Evolutionary conservation across 2,113 vertebrate genomes (phyloP), one percentile per base, ranked within the genome.

Genomic region (Lynx canadensis): DNA sequence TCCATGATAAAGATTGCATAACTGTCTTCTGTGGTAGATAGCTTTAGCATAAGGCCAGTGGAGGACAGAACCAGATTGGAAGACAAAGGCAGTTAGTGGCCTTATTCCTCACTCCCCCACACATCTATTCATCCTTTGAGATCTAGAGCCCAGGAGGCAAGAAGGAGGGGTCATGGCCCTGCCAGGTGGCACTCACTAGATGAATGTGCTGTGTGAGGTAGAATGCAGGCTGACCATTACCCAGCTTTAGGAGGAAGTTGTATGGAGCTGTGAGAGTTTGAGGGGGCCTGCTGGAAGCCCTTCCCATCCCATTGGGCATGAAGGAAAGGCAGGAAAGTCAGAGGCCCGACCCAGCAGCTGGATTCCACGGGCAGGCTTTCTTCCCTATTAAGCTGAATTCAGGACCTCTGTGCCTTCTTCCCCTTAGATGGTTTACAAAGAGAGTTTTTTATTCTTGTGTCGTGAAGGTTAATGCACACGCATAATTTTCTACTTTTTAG

Each of bases 11-110:
- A 71, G 19, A 18, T 85, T 74, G 4, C 5, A 21, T 69, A 89
- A 45, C 60, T 89, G 13, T 86, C 14, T 74, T 96, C 2, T 5
- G 0, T 80, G 36, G 68, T 90, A 87, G 78, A 52, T n/a, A 68
- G n/a, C 93, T 95, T 96, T 76, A 74, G 57, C 9, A 21, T 83
- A 74, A 95, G 55, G 31, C 50, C 55, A 87, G n/a, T 45, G 76
- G 82, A 29, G 55, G 48, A 31, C 12, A 92, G 68, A 91, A 68
- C 10, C 16, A 85, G 83, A 89, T 52, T 85, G 29, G 76, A 85
- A 66, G 38, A 65, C 27, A n/a, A 57, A 82, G 79, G 11, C 9
- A 36, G 5, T 33, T 29, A 66, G 65, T 74, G 87, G 38, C 38
- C 25, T 82, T 76, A 27, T 36, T 78, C 27, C 21, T 89, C 21